Base-by-base conservation (phyloP, 2,113 vertebrate genomes). In the Pycnonotus jocosus region DNA sequence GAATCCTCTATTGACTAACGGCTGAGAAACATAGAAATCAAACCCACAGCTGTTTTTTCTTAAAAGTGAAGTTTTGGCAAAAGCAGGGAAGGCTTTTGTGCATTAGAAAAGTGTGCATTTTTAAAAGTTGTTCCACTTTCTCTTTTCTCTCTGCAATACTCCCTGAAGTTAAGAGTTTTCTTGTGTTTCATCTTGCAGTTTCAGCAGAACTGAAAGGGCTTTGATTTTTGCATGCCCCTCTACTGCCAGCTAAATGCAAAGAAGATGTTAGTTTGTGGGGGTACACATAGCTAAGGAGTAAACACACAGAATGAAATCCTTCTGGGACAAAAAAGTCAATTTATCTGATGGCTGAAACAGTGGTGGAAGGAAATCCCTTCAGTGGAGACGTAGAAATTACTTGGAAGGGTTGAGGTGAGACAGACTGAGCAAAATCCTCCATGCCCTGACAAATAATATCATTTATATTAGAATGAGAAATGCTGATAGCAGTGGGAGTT, bases 11-110 rank as follows among this genome's bases (percentile, higher is more conserved):
- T 80, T 96, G 74, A 77, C 83, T 96, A 89, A 45, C 31, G 21
- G 76, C 70, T 82, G 70, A 89, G 64, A 86, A 37, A 73, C 58
- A 56, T 6, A 61, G 88, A 87, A 93, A 95, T 89, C 90, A 91
- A 95, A 94, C 66, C 70, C 74, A 90, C 93, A 95, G 93, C 78
- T 96, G 89, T 44, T 94, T 93, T 79, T 97, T 95, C 97, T 92
- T 83, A 95, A 84, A 93, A 88, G 50, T 71, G 42, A 91, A 91
- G 25, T 81, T 93, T 94, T 92, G 93, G 86, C 92, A 91, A 93
- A 95, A 91, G 68, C 18, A 86, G n/a, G 2, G 37, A 74, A 87
- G 54, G 42, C 17, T 79, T 95, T 88, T 96, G 81, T 40, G 60
- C 61, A 45, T 37, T 76, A 50, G 53, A 84, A 90, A 96, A 92